phyloP scores from a whole-genome alignment of 2,888 invertebrate genomes.

The Stictocephala bisonia region DNA sequence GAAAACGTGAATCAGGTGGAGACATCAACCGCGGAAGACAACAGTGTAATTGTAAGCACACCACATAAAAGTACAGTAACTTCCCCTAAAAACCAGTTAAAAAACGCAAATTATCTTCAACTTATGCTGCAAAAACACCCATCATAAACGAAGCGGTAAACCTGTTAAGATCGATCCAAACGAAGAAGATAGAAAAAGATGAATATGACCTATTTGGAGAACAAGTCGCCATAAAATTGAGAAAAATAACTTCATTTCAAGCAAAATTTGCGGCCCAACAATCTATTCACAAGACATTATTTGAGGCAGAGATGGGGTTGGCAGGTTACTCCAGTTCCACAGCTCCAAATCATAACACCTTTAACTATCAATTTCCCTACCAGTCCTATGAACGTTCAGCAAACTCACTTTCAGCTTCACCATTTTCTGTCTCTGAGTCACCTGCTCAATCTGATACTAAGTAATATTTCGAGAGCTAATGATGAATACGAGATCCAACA shows the following conservation, averaged over 20 bases:
- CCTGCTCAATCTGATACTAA: neutral
- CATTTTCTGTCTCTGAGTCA: neutral
- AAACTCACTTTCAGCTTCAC: neutral
- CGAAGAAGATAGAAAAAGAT: constrained; percentile 31
- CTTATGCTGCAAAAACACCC: constrained; percentile 1
- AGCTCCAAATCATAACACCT: neutral
- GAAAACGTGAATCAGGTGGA: constrained; percentile 21
- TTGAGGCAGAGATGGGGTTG: constrained; percentile 46
- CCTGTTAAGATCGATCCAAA: constrained; percentile 41
- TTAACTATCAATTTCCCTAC: neutral
- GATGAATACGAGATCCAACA: neutral
- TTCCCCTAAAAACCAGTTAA: constrained; percentile 25
- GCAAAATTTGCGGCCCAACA: constrained; percentile 37
- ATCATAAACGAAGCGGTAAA: constrained; percentile 42
- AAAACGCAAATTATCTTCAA: neutral
- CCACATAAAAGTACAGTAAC: constrained; percentile 2
- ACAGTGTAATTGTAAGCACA: neutral
- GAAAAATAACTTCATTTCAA: constrained; percentile 29
- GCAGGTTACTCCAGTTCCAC: neutral
- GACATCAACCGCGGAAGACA: neutral
- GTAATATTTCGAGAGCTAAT: neutral
- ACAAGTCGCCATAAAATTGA: constrained; percentile 42
- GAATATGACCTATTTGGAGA: constrained; percentile 17
- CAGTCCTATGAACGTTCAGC: neutral
- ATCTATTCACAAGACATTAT: constrained; percentile 37